These are phyloP conservation scores for Typhlichthys subterraneus DNA, from an alignment of 2,797 vertebrate species.

Conservation along the genomic window DNA sequence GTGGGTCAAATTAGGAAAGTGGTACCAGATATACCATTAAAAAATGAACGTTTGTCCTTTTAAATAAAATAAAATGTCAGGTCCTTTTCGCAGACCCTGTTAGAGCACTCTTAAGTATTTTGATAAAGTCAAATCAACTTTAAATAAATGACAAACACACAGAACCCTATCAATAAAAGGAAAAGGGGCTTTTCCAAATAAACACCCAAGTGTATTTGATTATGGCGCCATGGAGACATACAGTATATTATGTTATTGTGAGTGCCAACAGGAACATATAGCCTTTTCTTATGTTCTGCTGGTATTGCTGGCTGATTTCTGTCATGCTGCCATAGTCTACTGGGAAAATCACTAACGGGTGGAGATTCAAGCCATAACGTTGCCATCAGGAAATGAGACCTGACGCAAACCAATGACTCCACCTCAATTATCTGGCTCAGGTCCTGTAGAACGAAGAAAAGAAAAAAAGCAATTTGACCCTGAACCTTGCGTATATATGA, in stretches of 20 bases:
- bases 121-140: no score
- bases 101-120: no score
- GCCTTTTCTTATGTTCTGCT: slow-evolving; percentile 19
- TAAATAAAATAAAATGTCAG: no score
- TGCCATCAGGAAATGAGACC: slow-evolving; percentile 43
- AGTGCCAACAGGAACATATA: slow-evolving; percentile 27
- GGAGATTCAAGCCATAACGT: slow-evolving; percentile 13
- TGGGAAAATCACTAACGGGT: slow-evolving; percentile 14
- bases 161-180: slow-evolving; percentile 12
- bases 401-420: slow-evolving; percentile 38
- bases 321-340: slow-evolving; percentile 15
- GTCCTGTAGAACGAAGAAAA: slow-evolving; percentile 22
- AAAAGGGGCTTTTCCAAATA: slow-evolving; percentile 13
- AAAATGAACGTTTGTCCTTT: no score
- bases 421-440: slow-evolving; percentile 29
- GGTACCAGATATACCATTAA: no score
- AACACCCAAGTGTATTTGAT: slow-evolving; percentile 38
- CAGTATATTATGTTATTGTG: slow-evolving; percentile 12
- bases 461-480: slow-evolving; percentile 1
- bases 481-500: slow-evolving; percentile 15
- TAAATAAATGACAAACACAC: no score
- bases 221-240: slow-evolving; percentile 7
- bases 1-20: no score
- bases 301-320: slow-evolving; percentile 22
- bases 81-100: no score